Percentiles rank a stretch among this genome's conserved stretches.
These are phyloP conservation scores for Heterocephalus glaber DNA, from an alignment of 2,113 vertebrate species.

Conservation along the genomic window DNA sequence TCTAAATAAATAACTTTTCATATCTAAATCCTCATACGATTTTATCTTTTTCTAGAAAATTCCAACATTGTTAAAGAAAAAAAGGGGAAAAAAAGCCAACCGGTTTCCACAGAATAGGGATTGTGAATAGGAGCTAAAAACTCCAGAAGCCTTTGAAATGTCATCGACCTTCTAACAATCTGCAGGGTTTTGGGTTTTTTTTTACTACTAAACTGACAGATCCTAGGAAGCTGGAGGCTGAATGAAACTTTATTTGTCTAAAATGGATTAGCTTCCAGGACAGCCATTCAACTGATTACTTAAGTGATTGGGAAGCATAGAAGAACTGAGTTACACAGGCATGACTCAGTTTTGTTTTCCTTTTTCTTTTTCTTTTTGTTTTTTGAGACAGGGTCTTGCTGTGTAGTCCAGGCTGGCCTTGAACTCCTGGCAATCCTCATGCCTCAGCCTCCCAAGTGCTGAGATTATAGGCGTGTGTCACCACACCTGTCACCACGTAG, in stretches of 20 bases:
- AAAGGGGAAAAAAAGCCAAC: background rate
- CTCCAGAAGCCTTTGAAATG: background rate
- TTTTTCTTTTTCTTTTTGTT: too few relatives aligned
- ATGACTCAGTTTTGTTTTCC: too few relatives aligned
- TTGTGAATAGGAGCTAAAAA: background rate
- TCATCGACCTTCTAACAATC: background rate
- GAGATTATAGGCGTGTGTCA: too few relatives aligned
- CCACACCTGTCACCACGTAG: too few relatives aligned
- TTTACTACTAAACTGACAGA: constrained; percentile 44
- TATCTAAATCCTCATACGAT: background rate
- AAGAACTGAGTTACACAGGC: background rate
- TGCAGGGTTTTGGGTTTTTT: background rate
- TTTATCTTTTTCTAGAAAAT: background rate
- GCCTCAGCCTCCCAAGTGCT: too few relatives aligned
- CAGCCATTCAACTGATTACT: constrained; percentile 53
- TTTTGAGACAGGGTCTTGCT: too few relatives aligned
- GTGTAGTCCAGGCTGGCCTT: too few relatives aligned
- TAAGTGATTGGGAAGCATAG: background rate
- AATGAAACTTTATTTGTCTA: constrained; percentile 62
- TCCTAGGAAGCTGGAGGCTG: constrained; percentile 38
- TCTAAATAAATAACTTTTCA: background rate
- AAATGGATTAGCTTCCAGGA: constrained; percentile 46
- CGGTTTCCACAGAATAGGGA: background rate
- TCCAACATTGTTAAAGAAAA: background rate
- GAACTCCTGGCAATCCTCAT: too few relatives aligned